A percentile compares a stretch with the other conserved stretches of the same genome.
These are phyloP conservation scores for Australoheros facetus DNA, from an alignment of 2,797 vertebrate genomes.

Conservation along the genomic window DNA sequence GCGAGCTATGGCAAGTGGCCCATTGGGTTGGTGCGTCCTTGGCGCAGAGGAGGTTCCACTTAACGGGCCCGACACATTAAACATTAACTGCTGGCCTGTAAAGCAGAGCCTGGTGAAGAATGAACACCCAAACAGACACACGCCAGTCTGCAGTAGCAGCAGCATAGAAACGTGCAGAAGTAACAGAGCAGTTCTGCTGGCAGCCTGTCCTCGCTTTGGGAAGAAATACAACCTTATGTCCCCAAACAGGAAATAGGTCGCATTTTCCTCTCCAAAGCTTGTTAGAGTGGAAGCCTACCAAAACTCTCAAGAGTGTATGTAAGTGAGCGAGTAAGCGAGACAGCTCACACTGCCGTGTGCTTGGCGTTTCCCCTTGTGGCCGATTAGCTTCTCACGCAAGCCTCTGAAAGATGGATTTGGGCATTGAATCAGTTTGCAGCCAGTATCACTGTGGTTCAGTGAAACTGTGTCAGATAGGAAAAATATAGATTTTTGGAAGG, in stretches of 20 bases:
- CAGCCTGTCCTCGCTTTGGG: conserved; percentile 53
- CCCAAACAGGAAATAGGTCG: conserved; percentile 58
- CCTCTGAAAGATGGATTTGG: conserved; percentile 40
- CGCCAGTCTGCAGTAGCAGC: not conserved
- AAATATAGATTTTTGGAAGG: conserved; percentile 1
- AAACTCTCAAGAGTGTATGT: conserved; percentile 26
- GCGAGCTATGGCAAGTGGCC: conserved; percentile 59
- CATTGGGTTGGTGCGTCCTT: conserved; percentile 52
- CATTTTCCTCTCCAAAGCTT: conserved; percentile 41
- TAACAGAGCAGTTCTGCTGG: conserved; percentile 40
- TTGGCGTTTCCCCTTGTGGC: conserved; percentile 40
- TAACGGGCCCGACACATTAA: conserved; percentile 63
- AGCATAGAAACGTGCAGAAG: conserved; percentile 21
- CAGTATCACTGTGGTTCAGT: conserved; percentile 34
- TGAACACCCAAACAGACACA: conserved; percentile 19
- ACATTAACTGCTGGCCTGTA: conserved; percentile 73
- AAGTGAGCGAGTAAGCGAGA: conserved; percentile 6
- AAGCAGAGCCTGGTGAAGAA: conserved; percentile 57
- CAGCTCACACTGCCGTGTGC: conserved; percentile 17
- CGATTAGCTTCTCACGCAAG: conserved; percentile 64
- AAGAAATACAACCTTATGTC: conserved; percentile 61
- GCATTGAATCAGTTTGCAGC: conserved; percentile 51
- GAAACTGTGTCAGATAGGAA: conserved; percentile 19
- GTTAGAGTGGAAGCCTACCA: conserved; percentile 35
- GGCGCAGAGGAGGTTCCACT: conserved; percentile 49